A percentile compares a stretch with the other conserved stretches of the same genome.
Conservation (phyloP, 2,113 vertebrate species). For the Neomonachus schauinslandi region DNA sequence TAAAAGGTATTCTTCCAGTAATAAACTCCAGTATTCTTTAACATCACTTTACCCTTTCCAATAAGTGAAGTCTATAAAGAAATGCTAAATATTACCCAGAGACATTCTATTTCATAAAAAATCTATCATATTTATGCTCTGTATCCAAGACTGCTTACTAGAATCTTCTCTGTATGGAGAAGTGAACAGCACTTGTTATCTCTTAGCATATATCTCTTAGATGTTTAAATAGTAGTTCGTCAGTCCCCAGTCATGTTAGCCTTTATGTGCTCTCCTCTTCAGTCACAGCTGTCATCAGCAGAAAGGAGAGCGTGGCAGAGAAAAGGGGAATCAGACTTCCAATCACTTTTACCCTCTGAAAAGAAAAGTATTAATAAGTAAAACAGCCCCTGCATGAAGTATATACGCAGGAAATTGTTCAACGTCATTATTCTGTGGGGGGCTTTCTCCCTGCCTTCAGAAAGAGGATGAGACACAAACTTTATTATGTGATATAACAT, state of each 20-base stretch:
- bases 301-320: not conserved
- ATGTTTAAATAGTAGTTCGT: not conserved
- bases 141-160: slow-evolving; percentile 4
- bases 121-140: not conserved
- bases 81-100: slow-evolving; percentile 30
- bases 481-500: not conserved
- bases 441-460: not conserved
- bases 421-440: not conserved
- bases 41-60: slow-evolving; percentile 45
- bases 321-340: not conserved
- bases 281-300: not conserved
- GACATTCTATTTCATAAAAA: not conserved
- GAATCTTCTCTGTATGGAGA: slow-evolving; percentile 22
- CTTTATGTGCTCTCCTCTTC: not conserved
- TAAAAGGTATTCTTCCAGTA: slow-evolving; percentile 55
- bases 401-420: not conserved
- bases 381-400: not conserved
- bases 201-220: not conserved
- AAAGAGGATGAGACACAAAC: not conserved
- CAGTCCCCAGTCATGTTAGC: not conserved
- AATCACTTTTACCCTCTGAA: not conserved
- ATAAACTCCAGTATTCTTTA: slow-evolving; percentile 42
- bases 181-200: not conserved
- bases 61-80: slow-evolving; percentile 26
- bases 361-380: not conserved